A percentile compares a stretch with the other conserved stretches of the same genome.
These are phyloP conservation scores for Eurystomus gularis DNA, from an alignment of 2,113 vertebrate species.

Conservation along the genomic window DNA sequence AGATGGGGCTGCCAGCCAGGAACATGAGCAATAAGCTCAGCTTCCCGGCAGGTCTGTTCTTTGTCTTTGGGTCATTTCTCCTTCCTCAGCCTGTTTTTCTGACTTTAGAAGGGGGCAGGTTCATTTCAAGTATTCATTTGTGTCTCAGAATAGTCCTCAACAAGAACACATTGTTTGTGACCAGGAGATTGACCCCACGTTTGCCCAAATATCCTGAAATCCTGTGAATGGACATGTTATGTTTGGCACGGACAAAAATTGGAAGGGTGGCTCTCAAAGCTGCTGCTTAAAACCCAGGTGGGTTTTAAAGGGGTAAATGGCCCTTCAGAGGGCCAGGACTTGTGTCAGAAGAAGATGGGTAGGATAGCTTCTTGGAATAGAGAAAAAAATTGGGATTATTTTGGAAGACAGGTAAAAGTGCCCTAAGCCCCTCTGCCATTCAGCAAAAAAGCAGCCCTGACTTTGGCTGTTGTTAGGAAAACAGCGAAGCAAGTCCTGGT, in stretches of 20 bases:
- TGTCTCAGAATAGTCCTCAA: not conserved
- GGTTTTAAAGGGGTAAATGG: not conserved
- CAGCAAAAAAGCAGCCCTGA: not conserved
- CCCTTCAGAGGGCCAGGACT: not conserved
- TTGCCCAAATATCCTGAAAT: not conserved
- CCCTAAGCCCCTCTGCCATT: not conserved
- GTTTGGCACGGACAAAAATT: not conserved
- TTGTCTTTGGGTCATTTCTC: slow-evolving; percentile 44
- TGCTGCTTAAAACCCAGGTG: not conserved
- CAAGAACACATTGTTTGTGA: not conserved
- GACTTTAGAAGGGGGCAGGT: not conserved
- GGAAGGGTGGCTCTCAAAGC: not conserved
- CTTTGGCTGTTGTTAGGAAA: not conserved
- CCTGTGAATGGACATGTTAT: not conserved
- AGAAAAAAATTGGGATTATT: not conserved
- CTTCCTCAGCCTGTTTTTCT: not conserved
- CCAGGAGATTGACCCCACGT: not conserved
- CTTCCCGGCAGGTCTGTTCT: slow-evolving; percentile 1
- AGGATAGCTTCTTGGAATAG: not conserved
- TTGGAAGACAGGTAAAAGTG: not conserved
- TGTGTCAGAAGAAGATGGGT: not conserved
- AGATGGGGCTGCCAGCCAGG: slow-evolving; percentile 51
- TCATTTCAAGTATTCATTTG: not conserved
- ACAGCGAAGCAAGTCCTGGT: not conserved
- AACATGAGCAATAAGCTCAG: slow-evolving; percentile 25